Evolutionary conservation across 2,888 invertebrate genomes (phyloP).

Genomic region (Eudasyphora cyanicolor): DNA sequence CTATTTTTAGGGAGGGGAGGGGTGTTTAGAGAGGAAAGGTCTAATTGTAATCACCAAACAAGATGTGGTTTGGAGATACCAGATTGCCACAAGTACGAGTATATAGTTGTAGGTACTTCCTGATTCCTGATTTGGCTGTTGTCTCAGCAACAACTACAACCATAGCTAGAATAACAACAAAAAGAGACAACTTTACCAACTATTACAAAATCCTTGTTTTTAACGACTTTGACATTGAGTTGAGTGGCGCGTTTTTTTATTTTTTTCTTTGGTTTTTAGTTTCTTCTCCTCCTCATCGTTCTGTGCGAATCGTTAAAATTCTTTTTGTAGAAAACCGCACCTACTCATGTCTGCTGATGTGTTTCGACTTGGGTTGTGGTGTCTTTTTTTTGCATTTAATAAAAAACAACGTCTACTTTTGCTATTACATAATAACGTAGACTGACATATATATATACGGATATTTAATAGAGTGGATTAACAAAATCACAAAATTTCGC

Average conservation of each 20-base stretch:
- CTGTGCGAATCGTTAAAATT: slow-evolving; percentile 36
- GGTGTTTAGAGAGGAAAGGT: too few relatives aligned
- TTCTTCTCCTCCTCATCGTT: neutral
- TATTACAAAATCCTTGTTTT: slow-evolving; percentile 50
- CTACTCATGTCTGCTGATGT: neutral
- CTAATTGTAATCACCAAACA: neutral
- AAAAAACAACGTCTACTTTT: neutral
- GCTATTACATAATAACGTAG: slow-evolving; percentile 11
- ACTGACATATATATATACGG: slow-evolving; percentile 13
- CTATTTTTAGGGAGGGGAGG: neutral
- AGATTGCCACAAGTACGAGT: too few relatives aligned
- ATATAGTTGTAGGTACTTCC: slow-evolving; percentile 29
- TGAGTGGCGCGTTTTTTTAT: neutral
- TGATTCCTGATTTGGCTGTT: slow-evolving; percentile 43
- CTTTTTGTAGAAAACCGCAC: slow-evolving; percentile 49
- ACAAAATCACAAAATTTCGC: too few relatives aligned
- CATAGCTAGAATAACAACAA: neutral
- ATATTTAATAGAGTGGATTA: too few relatives aligned
- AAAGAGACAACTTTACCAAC: slow-evolving; percentile 21
- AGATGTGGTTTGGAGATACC: neutral
- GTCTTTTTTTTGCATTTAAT: slow-evolving; percentile 5
- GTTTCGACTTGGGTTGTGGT: neutral
- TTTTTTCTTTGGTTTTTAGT: slow-evolving; percentile 16
- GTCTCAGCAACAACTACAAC: neutral
- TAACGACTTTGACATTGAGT: slow-evolving; percentile 62